phyloP scores from a whole-genome alignment of 2,113 vertebrate species.

The Dromaius novaehollandiae region DNA sequence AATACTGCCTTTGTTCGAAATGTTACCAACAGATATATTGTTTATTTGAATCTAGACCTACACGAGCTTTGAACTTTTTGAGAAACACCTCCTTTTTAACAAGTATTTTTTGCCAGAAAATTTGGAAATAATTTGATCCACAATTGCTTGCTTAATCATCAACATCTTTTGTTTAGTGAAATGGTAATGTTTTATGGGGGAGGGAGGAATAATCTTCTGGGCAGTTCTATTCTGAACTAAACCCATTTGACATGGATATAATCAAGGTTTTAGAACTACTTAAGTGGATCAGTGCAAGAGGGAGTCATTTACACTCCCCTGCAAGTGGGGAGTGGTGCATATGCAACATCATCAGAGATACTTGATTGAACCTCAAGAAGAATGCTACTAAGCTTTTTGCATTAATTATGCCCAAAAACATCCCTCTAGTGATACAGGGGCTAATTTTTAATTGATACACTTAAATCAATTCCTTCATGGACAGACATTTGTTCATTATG shows the following conservation, averaged over 20 bases:
- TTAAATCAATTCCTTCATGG: slow-evolving; percentile 55
- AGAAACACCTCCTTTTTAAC: background rate
- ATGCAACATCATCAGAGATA: background rate
- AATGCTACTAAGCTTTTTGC: slow-evolving; percentile 16
- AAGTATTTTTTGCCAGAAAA: background rate
- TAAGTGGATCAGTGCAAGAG: background rate
- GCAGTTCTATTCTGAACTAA: background rate
- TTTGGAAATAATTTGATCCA: background rate
- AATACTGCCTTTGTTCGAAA: background rate
- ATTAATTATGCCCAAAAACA: slow-evolving; percentile 37
- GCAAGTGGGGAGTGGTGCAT: background rate
- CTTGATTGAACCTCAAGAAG: background rate
- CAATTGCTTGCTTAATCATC: slow-evolving; percentile 15
- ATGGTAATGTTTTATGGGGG: background rate
- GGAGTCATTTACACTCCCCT: background rate
- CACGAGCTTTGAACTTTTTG: background rate
- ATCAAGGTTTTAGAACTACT: slow-evolving; percentile 17
- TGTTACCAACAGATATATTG: background rate
- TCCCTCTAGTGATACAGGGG: background rate
- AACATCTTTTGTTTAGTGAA: slow-evolving; percentile 6
- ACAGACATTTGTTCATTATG: slow-evolving; percentile 21
- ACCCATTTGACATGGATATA: background rate
- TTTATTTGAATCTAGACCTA: slow-evolving; percentile 12
- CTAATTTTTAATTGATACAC: slow-evolving; percentile 55
- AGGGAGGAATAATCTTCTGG: background rate